A percentile compares a stretch with the other conserved stretches of the same genome.
Conservation (phyloP, 2,113 vertebrate species). For the Microcebus lehilahytsara region DNA sequence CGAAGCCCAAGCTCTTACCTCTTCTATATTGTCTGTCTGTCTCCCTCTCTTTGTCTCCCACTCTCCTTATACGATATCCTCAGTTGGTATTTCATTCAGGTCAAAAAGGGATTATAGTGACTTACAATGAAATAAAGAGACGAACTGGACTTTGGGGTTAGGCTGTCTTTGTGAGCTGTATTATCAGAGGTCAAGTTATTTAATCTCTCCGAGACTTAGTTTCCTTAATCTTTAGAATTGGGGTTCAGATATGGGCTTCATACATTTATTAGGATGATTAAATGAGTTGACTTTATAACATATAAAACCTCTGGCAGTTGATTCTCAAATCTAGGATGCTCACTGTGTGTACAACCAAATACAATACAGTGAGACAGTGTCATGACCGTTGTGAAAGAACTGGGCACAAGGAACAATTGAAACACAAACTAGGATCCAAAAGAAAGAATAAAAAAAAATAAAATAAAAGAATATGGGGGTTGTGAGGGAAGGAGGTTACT, state of each 20-base stretch:
- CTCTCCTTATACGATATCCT: not conserved
- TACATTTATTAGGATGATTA: not conserved
- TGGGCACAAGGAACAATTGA: too few species aligned
- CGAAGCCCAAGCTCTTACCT: not conserved
- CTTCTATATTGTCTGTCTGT: not conserved
- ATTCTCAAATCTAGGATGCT: not conserved
- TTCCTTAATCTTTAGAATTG: not conserved
- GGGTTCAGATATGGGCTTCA: not conserved
- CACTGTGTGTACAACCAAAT: too few species aligned
- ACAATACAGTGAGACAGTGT: too few species aligned
- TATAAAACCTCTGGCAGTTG: not conserved
- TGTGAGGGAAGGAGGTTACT: too few species aligned
- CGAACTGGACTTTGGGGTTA: not conserved
- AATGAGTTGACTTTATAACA: not conserved
- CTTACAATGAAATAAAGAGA: not conserved
- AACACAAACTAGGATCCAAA: not conserved
- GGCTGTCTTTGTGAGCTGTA: rapidly evolving
- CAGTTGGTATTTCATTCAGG: not conserved
- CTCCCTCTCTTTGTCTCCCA: not conserved
- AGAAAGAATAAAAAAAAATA: not conserved
- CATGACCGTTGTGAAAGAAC: not conserved
- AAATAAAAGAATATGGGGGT: rapidly evolving
- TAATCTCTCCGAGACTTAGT: not conserved
- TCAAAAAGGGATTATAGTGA: not conserved
- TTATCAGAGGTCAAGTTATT: not conserved